Base-by-base conservation (phyloP, 2,888 invertebrate genomes). In the Sphecodes monilicornis region DNA sequence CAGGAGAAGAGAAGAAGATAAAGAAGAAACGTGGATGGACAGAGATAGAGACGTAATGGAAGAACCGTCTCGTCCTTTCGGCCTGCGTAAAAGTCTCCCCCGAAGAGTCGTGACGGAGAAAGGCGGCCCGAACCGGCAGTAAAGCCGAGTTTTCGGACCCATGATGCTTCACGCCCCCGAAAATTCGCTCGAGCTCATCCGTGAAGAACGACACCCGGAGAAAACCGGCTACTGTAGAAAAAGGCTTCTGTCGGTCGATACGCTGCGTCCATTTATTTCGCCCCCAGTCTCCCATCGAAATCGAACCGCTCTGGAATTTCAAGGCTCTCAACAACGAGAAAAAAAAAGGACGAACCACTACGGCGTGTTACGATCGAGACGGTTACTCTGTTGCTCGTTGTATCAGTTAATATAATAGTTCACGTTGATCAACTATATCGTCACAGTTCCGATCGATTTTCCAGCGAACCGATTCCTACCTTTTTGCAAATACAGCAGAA, bases 191-290 rank as follows among this genome's bases (percentile, higher is more conserved):
- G 43, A 36, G 22, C 70, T 68, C 29, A 41, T 18, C 83, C 78
- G 78, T 87, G 79, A 71, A 80, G 71, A 78, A 74, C 68, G 36
- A 32, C 43, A n/a, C 1, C 32, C 16, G 3, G n/a, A 46, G 70
- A 86, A 82, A 75, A 85, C 78, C 64, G 18, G 78, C 29, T 57
- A 39, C 82, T 13, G 77, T 64, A 66, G 68, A 82, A 77, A 85
- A 85, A 79, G 68, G 41, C 71, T 86, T 85, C 66, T 71, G 74
- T 1, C n/a, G 26, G 54, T 54, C 54, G 54, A 54, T 54, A n/a
- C n/a, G 68, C 36, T 29, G 41, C n/a, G 54, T 29, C 22, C 26
- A 57, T 75, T 80, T 80, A 60, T 29, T 66, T 69, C 29, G 46
- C 8, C 8, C 13, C 13, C 66, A 54, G 16, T 41, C 36, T 50